Evolutionary conservation across 2,113 vertebrate species (phyloP).

Genomic region (Oryctolagus cuniculus): mOryCun1.1 NC_091453.1:74695501-74696000

Average conservation of each 20-base stretch:
- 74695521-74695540: conserved; percentile 94
- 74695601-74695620: conserved; percentile 99
- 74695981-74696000: too few species aligned
- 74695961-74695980: conserved; percentile 18
- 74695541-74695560: conserved; percentile 99
- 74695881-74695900: not conserved
- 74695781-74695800: not conserved
- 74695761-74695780: not conserved
- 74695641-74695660: conserved; percentile 99
- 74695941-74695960: conserved; percentile 44
- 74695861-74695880: conserved; percentile 1
- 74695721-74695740: conserved; percentile 36
- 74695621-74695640: conserved; percentile 98
- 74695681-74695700: conserved; percentile 35
- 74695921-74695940: conserved; percentile 12
- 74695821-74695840: not conserved
- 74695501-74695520: conserved; percentile 36
- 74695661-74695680: conserved; percentile 85
- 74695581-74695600: conserved; percentile 99
- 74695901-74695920: not conserved
- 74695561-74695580: conserved; percentile 97
- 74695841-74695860: conserved; percentile 16
- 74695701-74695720: conserved; percentile 29
- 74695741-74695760: conserved; percentile 57
- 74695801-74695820: not conserved